Percentiles rank a stretch among this genome's conserved stretches.
Conservation (phyloP, 2,113 vertebrate genomes). For the pig (Sus scrofa) region T2T-Sscrofa CM000814.6:142636501-142637000, state of each 20-base stretch:
- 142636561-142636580: neutral
- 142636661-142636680: fast-evolving
- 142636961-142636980: neutral
- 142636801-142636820: too few species aligned
- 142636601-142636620: neutral
- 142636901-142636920: too few species aligned
- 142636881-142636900: too few species aligned
- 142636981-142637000: neutral
- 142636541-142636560: neutral
- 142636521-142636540: fast-evolving
- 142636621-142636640: neutral
- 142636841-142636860: too few species aligned
- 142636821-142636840: too few species aligned
- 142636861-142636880: too few species aligned
- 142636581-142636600: neutral
- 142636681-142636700: neutral
- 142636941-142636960: neutral
- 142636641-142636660: fast-evolving
- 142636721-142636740: neutral
- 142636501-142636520: fast-evolving
- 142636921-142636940: too few species aligned
- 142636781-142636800: too few species aligned
- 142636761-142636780: too few species aligned
- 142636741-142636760: neutral
- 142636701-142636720: neutral